Conservation (phyloP, 2,888 invertebrate species). For the Branchellion lobata region DNA sequence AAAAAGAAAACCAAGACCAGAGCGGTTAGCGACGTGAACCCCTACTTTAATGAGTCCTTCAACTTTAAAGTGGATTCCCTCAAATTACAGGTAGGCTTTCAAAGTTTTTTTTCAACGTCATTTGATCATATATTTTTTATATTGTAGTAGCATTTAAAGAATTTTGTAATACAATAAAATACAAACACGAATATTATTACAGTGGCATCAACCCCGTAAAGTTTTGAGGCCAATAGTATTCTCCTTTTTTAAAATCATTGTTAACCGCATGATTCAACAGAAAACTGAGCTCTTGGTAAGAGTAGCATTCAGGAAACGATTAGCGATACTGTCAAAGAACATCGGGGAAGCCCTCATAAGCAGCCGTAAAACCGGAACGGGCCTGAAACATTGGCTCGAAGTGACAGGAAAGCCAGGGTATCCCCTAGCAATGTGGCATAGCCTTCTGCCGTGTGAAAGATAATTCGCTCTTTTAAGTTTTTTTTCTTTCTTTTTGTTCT, state of each 20-base stretch:
- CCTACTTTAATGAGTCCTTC: constrained; percentile 40
- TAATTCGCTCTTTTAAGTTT: no score
- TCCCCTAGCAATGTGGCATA: constrained; percentile 36
- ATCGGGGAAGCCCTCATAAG: constrained; percentile 24
- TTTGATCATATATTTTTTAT: no score
- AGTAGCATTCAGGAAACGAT: constrained; percentile 20
- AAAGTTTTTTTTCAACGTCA: no score
- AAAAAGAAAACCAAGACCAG: constrained; percentile 33
- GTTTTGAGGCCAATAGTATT: no score
- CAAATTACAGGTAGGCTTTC: constrained; percentile 17
- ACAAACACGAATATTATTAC: no score
- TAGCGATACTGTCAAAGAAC: constrained; percentile 24
- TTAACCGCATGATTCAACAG: no score
- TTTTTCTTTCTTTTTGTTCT: no score
- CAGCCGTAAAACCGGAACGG: neutral
- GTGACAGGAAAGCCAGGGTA: constrained; percentile 19
- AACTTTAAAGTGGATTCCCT: neutral
- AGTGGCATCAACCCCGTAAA: no score
- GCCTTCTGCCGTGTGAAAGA: constrained; percentile 9
- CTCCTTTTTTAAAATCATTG: no score
- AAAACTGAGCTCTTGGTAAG: constrained; percentile 7
- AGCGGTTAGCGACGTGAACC: constrained; percentile 5
- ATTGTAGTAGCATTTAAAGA: no score
- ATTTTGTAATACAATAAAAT: no score
- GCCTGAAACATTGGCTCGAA: constrained; percentile 22